These are phyloP conservation scores for Dasypogon diadema DNA, from an alignment of 2,888 invertebrate species.

Conservation along the genomic window DNA sequence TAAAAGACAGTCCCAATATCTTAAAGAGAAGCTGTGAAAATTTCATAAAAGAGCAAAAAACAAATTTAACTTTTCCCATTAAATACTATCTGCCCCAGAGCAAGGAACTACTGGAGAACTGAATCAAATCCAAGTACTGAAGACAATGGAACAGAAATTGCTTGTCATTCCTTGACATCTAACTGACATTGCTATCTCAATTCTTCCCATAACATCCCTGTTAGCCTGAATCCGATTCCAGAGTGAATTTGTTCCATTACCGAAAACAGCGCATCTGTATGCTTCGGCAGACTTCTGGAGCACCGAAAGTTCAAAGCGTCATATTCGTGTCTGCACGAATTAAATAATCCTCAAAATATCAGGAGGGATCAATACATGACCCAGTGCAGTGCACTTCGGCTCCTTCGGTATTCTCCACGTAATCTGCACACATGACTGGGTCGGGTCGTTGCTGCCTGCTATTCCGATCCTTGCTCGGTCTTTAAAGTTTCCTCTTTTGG, in stretches of 20 bases:
- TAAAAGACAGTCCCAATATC: too few species aligned
- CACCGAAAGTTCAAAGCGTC: conserved; percentile 6
- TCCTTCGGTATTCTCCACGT: conserved; percentile 11
- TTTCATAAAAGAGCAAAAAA: too few species aligned
- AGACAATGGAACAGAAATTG: conserved; percentile 6
- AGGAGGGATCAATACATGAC: conserved; percentile 43
- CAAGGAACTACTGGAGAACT: too few species aligned
- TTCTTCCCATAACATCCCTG: conserved; percentile 20
- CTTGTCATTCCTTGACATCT: conserved; percentile 27
- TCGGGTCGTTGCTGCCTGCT: background rate
- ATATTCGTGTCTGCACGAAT: conserved; percentile 29
- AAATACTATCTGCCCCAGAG: too few species aligned
- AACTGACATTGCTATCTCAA: conserved; percentile 24
- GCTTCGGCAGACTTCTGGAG: background rate
- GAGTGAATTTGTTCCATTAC: conserved; percentile 8
- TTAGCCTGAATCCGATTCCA: conserved; percentile 5
- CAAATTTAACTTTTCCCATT: too few species aligned
- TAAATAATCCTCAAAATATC: conserved; percentile 49
- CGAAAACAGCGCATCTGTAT: conserved; percentile 18
- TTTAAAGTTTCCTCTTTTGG: background rate
- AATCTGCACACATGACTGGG: conserved; percentile 40
- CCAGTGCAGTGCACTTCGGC: conserved; percentile 8
- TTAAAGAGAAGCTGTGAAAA: too few species aligned
- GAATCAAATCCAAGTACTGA: background rate
- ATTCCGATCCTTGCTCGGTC: background rate